Base-by-base conservation (phyloP, 2,113 vertebrate genomes). In the Sinocyclocheilus maitianheensis region DNA sequence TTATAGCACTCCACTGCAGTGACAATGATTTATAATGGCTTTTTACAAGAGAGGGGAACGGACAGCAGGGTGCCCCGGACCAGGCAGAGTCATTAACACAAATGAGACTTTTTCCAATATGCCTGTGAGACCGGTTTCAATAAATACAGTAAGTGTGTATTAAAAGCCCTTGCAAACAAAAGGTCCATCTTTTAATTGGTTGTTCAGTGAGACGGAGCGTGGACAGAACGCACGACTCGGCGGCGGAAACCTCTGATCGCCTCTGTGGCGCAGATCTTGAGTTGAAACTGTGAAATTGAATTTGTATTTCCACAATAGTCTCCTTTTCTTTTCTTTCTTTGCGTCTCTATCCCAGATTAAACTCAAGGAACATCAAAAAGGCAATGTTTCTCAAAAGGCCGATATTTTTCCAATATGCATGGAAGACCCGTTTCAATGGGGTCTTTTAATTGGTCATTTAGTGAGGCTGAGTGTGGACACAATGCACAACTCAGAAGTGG, bases 1-100 rank as follows among this genome's bases (percentile, higher is more conserved):
- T 84, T 84, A 81, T 8, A 20, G 63, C 58, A 12, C 65, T 83
- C 46, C 82, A 85, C 75, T 76, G 85, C 81, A 37, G 65, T 85
- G 91, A 87, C 83, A 84, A 81, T 88, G 88, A 91, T 91, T 90
- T 86, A 87, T 79, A 85, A 83, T 43, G 81, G 80, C 85, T 85
- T 87, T 90, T 88, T 51, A 78, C 58, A 65, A 74, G 65, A 67
- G 13, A 37, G 69, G 72, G 46, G 46, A 85, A 63, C 34, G 74
- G 84, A 89, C 60, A 88, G 86, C 78, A 69, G 63, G 46, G 43
- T 82, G 77, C 83, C 65, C 65, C 18, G 22, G 84, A 60, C 22
- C 72, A 75, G 40, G 46, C 81, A 30, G 69, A 83, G 58, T 85
- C 86, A 88, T 87, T 85, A 89, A 89, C 87, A 87, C 88, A 89